These are phyloP conservation scores for Ferrisia virgata DNA, from an alignment of 2,888 invertebrate species.

Conservation along the genomic window DNA sequence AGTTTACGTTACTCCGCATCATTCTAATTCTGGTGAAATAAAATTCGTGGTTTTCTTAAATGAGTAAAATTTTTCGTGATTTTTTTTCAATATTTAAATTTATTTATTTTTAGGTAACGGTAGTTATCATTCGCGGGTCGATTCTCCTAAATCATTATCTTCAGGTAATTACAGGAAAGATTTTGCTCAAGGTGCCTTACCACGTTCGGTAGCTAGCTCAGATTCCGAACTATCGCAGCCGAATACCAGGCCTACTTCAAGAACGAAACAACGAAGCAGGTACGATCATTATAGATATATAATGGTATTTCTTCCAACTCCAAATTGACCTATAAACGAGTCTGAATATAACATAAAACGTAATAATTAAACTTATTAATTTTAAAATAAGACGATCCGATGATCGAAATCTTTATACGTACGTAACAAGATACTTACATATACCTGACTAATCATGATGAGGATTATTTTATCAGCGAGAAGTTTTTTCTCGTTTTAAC, in stretches of 20 bases:
- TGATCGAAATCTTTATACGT: background rate
- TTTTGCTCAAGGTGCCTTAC: slow-evolving; percentile 65
- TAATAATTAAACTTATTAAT: background rate
- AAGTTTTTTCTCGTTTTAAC: background rate
- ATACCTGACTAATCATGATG: background rate
- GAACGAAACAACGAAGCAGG: slow-evolving; percentile 51
- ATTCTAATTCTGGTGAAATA: slow-evolving; percentile 45
- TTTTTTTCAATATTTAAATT: too few relatives aligned
- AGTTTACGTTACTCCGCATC: slow-evolving; percentile 50
- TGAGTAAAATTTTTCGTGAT: too few relatives aligned
- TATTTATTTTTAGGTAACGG: slow-evolving; percentile 28
- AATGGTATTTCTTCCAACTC: too few relatives aligned
- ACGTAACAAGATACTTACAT: background rate
- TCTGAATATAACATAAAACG: background rate
- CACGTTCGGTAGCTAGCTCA: slow-evolving; percentile 58
- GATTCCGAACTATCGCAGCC: slow-evolving; percentile 58
- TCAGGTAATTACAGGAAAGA: slow-evolving; percentile 70
- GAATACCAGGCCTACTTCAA: slow-evolving; percentile 54
- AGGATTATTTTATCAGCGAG: background rate
- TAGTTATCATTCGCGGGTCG: slow-evolving; percentile 21
- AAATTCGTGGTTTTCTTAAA: too few relatives aligned
- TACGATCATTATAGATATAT: background rate
- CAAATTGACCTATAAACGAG: background rate
- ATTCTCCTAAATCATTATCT: slow-evolving; percentile 51
- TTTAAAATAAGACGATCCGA: background rate